phyloP scores from a whole-genome alignment of 2,888 invertebrate genomes.

The Drosophila demipolita region DNA sequence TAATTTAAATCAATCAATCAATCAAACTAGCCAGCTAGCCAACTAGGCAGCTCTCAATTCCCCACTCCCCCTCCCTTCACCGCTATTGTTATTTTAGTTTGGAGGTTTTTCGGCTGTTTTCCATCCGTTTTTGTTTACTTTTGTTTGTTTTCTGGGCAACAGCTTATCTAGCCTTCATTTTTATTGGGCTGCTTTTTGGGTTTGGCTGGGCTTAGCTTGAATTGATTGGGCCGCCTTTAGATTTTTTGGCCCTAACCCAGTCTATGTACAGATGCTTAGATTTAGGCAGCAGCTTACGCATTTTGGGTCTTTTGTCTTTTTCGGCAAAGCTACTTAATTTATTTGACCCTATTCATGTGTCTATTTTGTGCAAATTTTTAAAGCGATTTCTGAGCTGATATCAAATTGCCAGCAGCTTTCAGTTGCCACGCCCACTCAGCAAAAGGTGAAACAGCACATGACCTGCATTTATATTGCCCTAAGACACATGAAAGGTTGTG shows the following conservation, averaged over 20 bases:
- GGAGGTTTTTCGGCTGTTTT: slow-evolving; percentile 10
- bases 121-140: slow-evolving; percentile 4
- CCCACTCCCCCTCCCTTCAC: too few species aligned
- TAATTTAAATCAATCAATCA: slow-evolving; percentile 81
- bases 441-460: slow-evolving; percentile 40
- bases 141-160: slow-evolving; percentile 13
- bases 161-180: slow-evolving; percentile 63
- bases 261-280: slow-evolving; percentile 33
- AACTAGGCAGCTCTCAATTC: slow-evolving; percentile 13
- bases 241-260: slow-evolving; percentile 32
- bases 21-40: slow-evolving; percentile 54
- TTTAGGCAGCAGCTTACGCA: slow-evolving; percentile 66
- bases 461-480: slow-evolving; percentile 44
- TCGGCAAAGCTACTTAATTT: slow-evolving; percentile 75
- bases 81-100: slow-evolving; percentile 59
- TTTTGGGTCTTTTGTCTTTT: slow-evolving; percentile 61
- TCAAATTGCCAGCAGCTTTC: slow-evolving; percentile 55
- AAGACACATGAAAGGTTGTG: background rate
- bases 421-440: slow-evolving; percentile 3
- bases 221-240: slow-evolving; percentile 52
- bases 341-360: slow-evolving; percentile 64
- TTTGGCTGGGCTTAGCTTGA: slow-evolving; percentile 55
- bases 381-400: slow-evolving; percentile 63
- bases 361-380: slow-evolving; percentile 53
- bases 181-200: slow-evolving; percentile 48